Conservation (phyloP, 2,888 invertebrate genomes). For the Piscicola geometra region DNA sequence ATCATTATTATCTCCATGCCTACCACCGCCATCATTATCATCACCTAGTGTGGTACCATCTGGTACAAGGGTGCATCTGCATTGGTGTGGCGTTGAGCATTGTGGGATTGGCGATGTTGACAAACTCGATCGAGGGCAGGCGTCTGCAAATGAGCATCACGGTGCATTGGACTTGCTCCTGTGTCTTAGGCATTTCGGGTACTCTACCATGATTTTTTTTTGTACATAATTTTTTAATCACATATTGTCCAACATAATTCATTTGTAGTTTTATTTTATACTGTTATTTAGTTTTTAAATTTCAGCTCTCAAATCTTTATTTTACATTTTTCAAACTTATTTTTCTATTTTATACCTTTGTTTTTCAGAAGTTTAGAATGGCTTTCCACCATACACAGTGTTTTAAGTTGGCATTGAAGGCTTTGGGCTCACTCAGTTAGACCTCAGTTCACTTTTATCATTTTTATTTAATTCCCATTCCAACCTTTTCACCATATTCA, state of each 20-base stretch:
- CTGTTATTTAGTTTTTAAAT: not conserved
- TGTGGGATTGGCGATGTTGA: slow-evolving; percentile 36
- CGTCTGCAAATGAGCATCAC: slow-evolving; percentile 36
- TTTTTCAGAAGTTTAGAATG: not conserved
- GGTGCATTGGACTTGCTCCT: slow-evolving; percentile 32
- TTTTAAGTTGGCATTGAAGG: not conserved
- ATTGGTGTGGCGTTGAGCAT: slow-evolving; percentile 40
- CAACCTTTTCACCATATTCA: no score
- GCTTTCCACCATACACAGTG: not conserved
- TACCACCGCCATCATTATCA: no score
- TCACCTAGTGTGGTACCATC: slow-evolving; percentile 36
- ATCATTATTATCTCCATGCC: no score
- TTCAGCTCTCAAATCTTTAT: not conserved
- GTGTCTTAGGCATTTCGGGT: slow-evolving; percentile 38
- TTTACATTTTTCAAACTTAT: not conserved
- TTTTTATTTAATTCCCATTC: no score
- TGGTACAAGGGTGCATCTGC: slow-evolving; percentile 39
- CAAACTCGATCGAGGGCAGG: slow-evolving; percentile 36
- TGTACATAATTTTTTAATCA: not conserved
- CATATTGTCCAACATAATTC: not conserved
- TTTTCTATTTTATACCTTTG: not conserved
- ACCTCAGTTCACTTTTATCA: not conserved
- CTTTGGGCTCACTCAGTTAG: slow-evolving; percentile 1
- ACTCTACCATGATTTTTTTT: not conserved
- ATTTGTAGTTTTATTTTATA: slow-evolving; percentile 1